phyloP scores from a whole-genome alignment of 2,797 vertebrate species.

The Sebastes itinus region DNA sequence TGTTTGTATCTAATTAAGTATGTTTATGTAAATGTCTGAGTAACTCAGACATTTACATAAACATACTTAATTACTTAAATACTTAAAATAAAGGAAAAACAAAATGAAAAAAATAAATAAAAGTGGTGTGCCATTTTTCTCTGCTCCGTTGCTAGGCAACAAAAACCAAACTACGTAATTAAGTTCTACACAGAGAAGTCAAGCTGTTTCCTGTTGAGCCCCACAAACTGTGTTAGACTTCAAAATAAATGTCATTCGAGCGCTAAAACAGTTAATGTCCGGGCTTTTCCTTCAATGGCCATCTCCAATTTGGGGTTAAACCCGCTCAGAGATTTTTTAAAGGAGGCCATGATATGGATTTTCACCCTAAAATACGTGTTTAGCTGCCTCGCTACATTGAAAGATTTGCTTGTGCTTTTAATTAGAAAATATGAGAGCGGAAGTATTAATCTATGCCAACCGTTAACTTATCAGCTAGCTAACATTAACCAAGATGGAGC shows the following conservation, averaged over 20 bases:
- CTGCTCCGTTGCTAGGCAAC: conserved; percentile 64
- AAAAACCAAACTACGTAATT: background rate
- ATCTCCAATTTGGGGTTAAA: fast-evolving
- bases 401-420: background rate
- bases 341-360: fast-evolving
- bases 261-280: fast-evolving
- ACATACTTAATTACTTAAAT: no score
- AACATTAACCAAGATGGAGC: background rate
- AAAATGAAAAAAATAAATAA: background rate
- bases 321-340: background rate
- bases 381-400: fast-evolving
- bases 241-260: conserved; percentile 29
- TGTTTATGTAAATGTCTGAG: no score
- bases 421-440: conserved; percentile 43
- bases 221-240: background rate
- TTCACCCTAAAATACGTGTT: background rate
- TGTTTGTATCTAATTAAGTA: no score
- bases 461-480: background rate
- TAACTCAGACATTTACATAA: no score
- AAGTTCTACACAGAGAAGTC: background rate
- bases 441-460: background rate
- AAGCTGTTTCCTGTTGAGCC: background rate
- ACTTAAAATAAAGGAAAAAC: no score
- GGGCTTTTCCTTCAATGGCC: fast-evolving
- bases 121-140: background rate